Percentiles rank a stretch among this genome's conserved stretches.
Evolutionary conservation across 2,797 vertebrate species (phyloP).

Genomic region (Peromyscus eremicus): DNA sequence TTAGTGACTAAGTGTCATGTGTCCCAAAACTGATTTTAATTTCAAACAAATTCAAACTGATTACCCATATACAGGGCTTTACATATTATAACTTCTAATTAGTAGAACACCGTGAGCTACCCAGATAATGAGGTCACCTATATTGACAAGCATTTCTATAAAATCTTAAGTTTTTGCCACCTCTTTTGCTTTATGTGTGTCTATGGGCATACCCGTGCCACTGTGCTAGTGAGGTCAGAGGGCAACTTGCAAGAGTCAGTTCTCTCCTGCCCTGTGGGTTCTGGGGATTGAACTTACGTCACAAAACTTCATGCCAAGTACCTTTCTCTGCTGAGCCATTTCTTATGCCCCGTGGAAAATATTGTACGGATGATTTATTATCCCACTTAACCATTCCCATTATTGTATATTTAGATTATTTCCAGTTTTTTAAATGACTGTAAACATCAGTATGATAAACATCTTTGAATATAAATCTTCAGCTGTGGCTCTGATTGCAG

Average conservation of each 20-base stretch:
- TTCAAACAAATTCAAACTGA: background rate
- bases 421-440: slow-evolving; percentile 17
- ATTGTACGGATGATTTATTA: slow-evolving; percentile 41
- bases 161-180: background rate
- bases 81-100: slow-evolving; percentile 27
- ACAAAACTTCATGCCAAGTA: background rate
- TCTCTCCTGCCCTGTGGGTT: background rate
- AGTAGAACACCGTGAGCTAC: background rate
- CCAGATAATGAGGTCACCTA: background rate
- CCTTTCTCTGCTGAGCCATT: background rate
- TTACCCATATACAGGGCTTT: background rate
- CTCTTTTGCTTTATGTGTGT: background rate
- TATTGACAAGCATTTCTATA: background rate
- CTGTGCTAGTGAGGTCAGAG: background rate
- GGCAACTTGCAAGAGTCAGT: background rate
- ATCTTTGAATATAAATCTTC: slow-evolving; percentile 25
- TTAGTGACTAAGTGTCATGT: background rate
- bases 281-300: background rate
- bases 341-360: background rate
- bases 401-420: slow-evolving; percentile 61
- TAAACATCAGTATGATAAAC: background rate
- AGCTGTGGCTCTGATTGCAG: background rate
- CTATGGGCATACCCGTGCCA: background rate
- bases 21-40: background rate
- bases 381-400: slow-evolving; percentile 36